Conservation (phyloP, 2,888 invertebrate species). For the Caenorhabditis macrosperma region DNA sequence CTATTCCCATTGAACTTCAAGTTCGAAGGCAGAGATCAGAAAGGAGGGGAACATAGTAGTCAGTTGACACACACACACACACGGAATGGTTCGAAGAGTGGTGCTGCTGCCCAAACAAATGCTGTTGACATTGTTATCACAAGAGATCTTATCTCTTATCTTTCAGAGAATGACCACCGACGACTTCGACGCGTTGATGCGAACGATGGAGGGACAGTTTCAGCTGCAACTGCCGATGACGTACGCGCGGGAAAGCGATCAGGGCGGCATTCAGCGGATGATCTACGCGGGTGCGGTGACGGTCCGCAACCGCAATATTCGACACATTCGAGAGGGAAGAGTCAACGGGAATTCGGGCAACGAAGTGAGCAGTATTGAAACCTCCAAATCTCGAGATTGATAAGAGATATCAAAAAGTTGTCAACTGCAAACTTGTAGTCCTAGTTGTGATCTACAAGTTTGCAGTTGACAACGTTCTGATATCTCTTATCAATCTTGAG, state of each 20-base stretch:
- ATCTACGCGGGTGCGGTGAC: constrained; percentile 28
- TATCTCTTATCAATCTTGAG: no score
- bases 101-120: no score
- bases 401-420: not conserved
- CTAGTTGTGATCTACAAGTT: no score
- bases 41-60: no score
- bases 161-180: constrained; percentile 63
- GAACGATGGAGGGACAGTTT: constrained; percentile 60
- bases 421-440: no score
- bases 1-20: no score
- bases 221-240: constrained; percentile 18
- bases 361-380: constrained; percentile 9
- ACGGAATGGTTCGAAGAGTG: no score
- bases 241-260: constrained; percentile 40
- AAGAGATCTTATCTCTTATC: no score
- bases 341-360: constrained; percentile 40
- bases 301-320: constrained; percentile 13
- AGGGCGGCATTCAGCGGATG: constrained; percentile 41
- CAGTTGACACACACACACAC: no score
- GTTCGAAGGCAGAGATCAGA: constrained; percentile 7
- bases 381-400: no score
- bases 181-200: constrained; percentile 36
- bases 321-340: not conserved
- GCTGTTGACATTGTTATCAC: no score
- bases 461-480: no score